phyloP scores from a whole-genome alignment of 2,113 vertebrate species.

The Larimichthys crocea region DNA sequence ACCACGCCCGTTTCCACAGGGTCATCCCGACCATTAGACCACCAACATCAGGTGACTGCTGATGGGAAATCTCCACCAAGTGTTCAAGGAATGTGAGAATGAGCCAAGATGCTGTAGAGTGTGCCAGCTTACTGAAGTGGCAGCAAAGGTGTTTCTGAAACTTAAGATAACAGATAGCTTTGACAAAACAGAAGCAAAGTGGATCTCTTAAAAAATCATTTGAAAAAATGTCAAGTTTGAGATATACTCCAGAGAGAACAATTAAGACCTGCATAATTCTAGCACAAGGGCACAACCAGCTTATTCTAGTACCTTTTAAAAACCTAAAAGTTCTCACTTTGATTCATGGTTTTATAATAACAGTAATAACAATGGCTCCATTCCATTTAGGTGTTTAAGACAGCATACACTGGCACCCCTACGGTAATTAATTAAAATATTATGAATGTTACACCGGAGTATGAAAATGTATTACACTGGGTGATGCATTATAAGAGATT shows the following conservation, averaged over 20 bases:
- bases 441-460: background rate
- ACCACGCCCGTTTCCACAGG: conserved; percentile 73
- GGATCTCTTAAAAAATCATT: background rate
- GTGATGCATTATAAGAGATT: background rate
- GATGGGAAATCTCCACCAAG: conserved; percentile 62
- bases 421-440: background rate
- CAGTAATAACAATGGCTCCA: no score
- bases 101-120: conserved; percentile 55
- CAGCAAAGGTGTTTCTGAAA: conserved; percentile 43
- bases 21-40: conserved; percentile 80
- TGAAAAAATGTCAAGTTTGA: conserved; percentile 8
- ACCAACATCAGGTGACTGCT: conserved; percentile 75
- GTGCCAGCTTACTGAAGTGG: conserved; percentile 34
- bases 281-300: background rate
- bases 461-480: background rate
- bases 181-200: conserved; percentile 5
- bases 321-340: conserved; percentile 2
- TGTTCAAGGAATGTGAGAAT: conserved; percentile 50
- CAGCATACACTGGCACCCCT: background rate
- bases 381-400: conserved; percentile 10
- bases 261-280: background rate
- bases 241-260: background rate
- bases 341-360: background rate
- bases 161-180: background rate
- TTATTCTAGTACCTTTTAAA: background rate